Base-by-base conservation (phyloP, 2,113 vertebrate species). In the Callipepla californica region DNA sequence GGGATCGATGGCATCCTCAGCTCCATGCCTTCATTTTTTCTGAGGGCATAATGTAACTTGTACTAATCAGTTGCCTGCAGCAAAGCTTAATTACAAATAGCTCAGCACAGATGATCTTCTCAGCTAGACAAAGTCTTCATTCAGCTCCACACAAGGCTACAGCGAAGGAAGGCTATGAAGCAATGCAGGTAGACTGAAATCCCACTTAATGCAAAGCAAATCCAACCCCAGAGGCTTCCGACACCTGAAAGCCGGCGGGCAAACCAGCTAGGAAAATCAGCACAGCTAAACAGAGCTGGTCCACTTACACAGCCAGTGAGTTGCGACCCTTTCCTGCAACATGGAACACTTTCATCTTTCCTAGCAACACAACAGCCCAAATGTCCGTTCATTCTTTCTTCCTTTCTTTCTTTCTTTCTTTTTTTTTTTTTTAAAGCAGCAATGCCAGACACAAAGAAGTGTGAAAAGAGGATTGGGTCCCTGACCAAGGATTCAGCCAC, bases 11-110 rank as follows among this genome's bases (percentile, higher is more conserved):
- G 36, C 11, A 58, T 36, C 72, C 53, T 13, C 57, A 45, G 74
- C 22, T 87, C 30, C 47, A 20, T 7, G 80, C 26, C 9, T 84
- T 53, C 4, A 0, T 68, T 81, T 69, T 66, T 66, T 88, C 74
- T 11, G 77, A 79, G n/a, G 48, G 22, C 1, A 0, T 23, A 34
- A 62, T 0, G 1, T 57, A 45, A 34, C 38, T 73, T 79, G 26
- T 57, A 81, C 20, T 70, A 21, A 36, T 16, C 58, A 72, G 19
- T 7, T 72, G 21, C 47, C 83, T 36, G 59, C 21, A 47, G 47
- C 5, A 5, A 80, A 76, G 19, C 59, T 87, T 42, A 50, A 58
- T 79, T 84, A 89, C 86, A 69, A 85, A 66, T 32, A 69, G 53
- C 51, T 93, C 61, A 40, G 44, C 13, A 20, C 45, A 40, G n/a